Base-by-base conservation (phyloP, 2,888 invertebrate genomes). In the Stenolophus ochropezus region DNA sequence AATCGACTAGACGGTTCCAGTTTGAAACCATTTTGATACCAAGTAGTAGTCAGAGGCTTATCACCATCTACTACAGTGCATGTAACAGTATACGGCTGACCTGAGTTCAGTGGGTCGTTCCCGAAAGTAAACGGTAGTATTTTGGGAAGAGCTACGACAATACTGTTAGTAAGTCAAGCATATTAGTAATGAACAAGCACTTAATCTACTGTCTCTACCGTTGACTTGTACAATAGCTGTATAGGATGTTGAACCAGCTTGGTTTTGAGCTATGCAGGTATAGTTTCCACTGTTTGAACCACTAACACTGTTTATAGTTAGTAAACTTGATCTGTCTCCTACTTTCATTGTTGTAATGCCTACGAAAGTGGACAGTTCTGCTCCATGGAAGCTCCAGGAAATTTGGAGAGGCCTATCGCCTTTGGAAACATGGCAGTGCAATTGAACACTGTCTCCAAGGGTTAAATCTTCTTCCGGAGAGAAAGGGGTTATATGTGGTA, bases 81-180 rank as follows among this genome's bases (percentile, higher is more conserved):
- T 88, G 92, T 93, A 84, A 94, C 92, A 89, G 96, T 96, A 85
- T 93, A 94, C 83, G 95, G 93, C 89, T 95, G 95, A 84, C 95
- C 96, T 87, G 94, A 94, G 89, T 93, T 93, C 86, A 95, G 93
- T 86, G 95, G 94, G 84, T 93, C 92, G 88, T 93, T 91, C 84
- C 95, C 95, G 89, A 96, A 95, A 89, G 93, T 92, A 90, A 96
- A 96, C 86, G 95, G 95, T 89, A 92, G 93, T 90, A 96, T 95
- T 89, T 93, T 94, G 88, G 96, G 96, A 87, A 93, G 89, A 90
- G 95, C 96, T 96, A 93, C 89, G 93, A 93, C 90, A 85, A 69
- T 33, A 69, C 20, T 69, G 33, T 69, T 69, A 69, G 65, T 69
- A 69, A 61, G 8, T 42, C 65, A 69, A 69, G 27, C 47, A 56